Base-by-base conservation (phyloP, 1,140 invertebrate genomes). In the Rhyacophila brunnea region DNA sequence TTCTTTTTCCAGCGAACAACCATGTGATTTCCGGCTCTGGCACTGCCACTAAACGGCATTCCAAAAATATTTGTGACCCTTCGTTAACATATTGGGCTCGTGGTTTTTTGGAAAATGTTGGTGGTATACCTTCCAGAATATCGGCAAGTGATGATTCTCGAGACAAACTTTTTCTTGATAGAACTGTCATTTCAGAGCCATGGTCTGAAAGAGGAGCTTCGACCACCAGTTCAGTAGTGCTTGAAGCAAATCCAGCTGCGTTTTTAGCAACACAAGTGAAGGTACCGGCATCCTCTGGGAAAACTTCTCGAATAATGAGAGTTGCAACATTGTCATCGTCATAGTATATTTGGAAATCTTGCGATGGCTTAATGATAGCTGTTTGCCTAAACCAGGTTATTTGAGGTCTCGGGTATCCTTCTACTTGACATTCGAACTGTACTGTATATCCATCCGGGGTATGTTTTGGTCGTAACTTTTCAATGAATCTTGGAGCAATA, bases 191-290 rank as follows among this genome's bases (percentile, higher is more conserved):
- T 72, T 93, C 91, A 0, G 90, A 92, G 9, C 91, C 92, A 69
- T 95, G 91, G 74, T 95, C 92, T 7, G 91, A 93, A 17, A 93
- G 70, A 17, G 91, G 89, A 42, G 87, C 86, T 77, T 96, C 91
- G 0, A 97, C 91, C 18, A 87, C 84, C 10, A 98, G 73, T 72
- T 95, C 93, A 1, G 95, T 93, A 5, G 93, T 92, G 68, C 90
- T 93, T 0, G 92, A 92, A 0, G 93, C 92, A 74, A 92, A 95
- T 19, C 97, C 97, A 36, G 91, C 91, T 2, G 89, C 83, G 72
- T 99, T 99, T 71, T 97, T 96, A 10, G 95, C 93, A 10, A 98
- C 91, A 68, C 95, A 96, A 0, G 95, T 98, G 74, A 97, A 99
- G 42, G 89, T 90, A 1, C 95, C 96, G 1, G 95, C 92, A 75